Evolutionary conservation across 2,888 invertebrate genomes (phyloP).

Genomic region (Hirtodrosophila cameraria): DNA sequence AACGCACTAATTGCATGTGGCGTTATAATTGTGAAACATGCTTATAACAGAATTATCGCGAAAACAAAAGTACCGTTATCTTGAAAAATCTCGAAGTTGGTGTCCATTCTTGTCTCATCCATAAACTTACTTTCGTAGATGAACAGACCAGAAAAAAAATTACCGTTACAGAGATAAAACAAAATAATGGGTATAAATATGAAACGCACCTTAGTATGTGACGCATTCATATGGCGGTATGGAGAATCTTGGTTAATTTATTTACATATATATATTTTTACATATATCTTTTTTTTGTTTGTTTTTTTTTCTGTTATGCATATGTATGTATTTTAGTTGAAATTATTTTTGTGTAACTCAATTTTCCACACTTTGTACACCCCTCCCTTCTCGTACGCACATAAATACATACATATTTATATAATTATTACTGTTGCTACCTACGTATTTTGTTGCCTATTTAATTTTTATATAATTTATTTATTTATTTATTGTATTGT

Average conservation of each 20-base stretch:
- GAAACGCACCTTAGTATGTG: too few relatives aligned
- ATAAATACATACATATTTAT: constrained; percentile 25
- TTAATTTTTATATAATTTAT: constrained; percentile 72
- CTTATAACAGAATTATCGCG: too few relatives aligned
- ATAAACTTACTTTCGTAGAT: too few relatives aligned
- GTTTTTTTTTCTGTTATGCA: constrained; percentile 18
- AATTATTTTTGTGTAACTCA: constrained; percentile 17
- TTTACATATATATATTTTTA: constrained; percentile 7
- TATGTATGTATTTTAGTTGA: constrained; percentile 30
- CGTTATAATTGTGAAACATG: too few relatives aligned
- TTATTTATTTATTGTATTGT: constrained; percentile 69
- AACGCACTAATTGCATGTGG: too few relatives aligned
- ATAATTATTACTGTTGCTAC: constrained; percentile 40
- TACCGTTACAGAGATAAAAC: too few relatives aligned
- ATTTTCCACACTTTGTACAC: not conserved
- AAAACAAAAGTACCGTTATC: too few relatives aligned
- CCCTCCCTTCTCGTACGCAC: constrained; percentile 14
- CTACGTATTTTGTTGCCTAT: constrained; percentile 63
- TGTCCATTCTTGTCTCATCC: too few relatives aligned
- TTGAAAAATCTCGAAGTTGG: too few relatives aligned
- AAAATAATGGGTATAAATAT: too few relatives aligned
- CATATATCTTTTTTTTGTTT: constrained; percentile 8
- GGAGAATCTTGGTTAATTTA: constrained; percentile 42
- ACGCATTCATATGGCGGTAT: constrained; percentile 6
- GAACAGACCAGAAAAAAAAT: too few relatives aligned